Base-by-base conservation (phyloP, 2,888 invertebrate genomes). In the Xylophagus ater region DNA sequence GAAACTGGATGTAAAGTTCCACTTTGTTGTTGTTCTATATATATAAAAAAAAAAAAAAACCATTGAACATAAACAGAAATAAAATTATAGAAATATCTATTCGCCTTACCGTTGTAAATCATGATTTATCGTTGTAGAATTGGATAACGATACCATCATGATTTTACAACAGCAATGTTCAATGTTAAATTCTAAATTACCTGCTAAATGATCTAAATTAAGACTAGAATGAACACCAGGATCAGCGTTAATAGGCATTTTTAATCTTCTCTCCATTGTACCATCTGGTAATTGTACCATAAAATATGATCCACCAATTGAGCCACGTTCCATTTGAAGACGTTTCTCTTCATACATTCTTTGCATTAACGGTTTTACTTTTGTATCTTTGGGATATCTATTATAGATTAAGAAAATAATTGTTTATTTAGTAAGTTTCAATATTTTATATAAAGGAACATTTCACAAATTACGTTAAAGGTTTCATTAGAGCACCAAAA, bases 161-260 rank as follows among this genome's bases (percentile, higher is more conserved):
- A n/a, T n/a, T n/a, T n/a, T n/a, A n/a, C n/a, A n/a, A n/a, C n/a
- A n/a, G n/a, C n/a, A n/a, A n/a, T n/a, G n/a, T n/a, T n/a, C n/a
- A n/a, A n/a, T n/a, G n/a, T n/a, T n/a, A n/a, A n/a, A n/a, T n/a
- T n/a, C n/a, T n/a, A n/a, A 34, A 25, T 60, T 58, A 43, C 58
- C 59, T 35, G 79, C 82, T 54, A 83, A 68, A 60, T 84, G 78
- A 62, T 90, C 90, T 57, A 92, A 69, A 65, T 88, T 86, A 54
- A 92, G 74, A 57, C 86, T 88, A 40, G 89, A 92, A 64, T 92
- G 92, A 33, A 90, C 92, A 36, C 92, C 92, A 4, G 92, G 90
- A 68, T 92, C 92, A 46, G 87, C 78, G 66, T 92, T 92, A 47
- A 90, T 70, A 20, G 89, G 88, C 74, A 87, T 81, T 69, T 90